These are phyloP conservation scores for Campylorhamphus procurvoides DNA, from an alignment of 2,113 vertebrate species.

Conservation along the genomic window DNA sequence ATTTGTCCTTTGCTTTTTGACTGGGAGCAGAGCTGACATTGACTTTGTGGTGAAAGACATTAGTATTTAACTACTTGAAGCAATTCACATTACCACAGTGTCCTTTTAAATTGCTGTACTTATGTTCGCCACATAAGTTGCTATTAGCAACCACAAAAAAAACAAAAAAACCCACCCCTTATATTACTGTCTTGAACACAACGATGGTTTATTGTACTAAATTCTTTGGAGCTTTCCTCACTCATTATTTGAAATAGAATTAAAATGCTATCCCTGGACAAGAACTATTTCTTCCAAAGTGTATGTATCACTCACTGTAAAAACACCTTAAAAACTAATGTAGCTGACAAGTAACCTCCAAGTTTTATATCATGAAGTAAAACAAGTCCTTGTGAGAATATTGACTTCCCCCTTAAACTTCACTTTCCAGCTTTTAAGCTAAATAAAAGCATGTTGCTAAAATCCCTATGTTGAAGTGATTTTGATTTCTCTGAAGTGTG, in stretches of 20 bases:
- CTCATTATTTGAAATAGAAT: slow-evolving; percentile 13
- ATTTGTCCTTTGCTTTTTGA: slow-evolving; percentile 47
- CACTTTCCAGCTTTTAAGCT: neutral
- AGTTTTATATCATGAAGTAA: neutral
- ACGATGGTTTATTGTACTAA: slow-evolving; percentile 3
- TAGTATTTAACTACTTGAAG: slow-evolving; percentile 61
- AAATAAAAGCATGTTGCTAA: neutral
- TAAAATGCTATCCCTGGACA: slow-evolving; percentile 8
- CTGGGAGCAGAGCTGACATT: slow-evolving; percentile 6
- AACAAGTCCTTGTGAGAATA: slow-evolving; percentile 30
- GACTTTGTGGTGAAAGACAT: slow-evolving; percentile 38
- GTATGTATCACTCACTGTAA: neutral
- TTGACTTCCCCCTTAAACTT: neutral
- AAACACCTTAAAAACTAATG: neutral
- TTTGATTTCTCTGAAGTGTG: neutral
- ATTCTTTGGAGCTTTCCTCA: neutral
- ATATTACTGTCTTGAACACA: neutral
- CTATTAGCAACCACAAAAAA: slow-evolving; percentile 56
- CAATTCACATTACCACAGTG: slow-evolving; percentile 57
- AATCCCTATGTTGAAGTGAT: neutral
- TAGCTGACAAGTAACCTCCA: slow-evolving; percentile 17
- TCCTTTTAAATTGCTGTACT: slow-evolving; percentile 64
- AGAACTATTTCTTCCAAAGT: neutral
- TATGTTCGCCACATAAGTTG: slow-evolving; percentile 64
- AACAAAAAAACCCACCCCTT: neutral